Evolutionary conservation across 1,140 invertebrate species (phyloP), one percentile per base, ranked within the genome.

Genomic region (Amyelois transitella): DNA sequence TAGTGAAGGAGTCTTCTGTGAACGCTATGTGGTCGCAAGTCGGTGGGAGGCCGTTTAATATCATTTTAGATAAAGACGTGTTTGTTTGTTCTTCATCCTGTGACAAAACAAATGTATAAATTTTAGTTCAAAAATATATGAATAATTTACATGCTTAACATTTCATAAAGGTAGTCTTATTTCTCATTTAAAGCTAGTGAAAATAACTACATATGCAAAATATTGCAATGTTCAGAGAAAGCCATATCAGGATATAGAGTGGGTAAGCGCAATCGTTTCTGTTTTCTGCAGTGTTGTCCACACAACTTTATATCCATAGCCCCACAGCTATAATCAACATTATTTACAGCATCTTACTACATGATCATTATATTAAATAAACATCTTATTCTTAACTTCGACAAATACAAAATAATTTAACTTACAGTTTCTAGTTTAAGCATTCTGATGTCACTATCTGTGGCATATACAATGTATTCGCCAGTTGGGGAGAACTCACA

Each of bases 381-480:
- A 44, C n/a, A 7, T 44, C 43, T 6, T 44, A 18, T 18, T 19
- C 1, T 44, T 44, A 1, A 44, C 7, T 44, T 25, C 2, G 6
- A 28, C 0, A 4, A 12, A 28, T 3, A 17, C 6, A 17, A 51
- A 51, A 28, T 17, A 10, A 4, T 12, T 49, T 55, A n/a, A 81
- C 82, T 82, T 72, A 90, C 88, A 43, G 90, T 77, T 43, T 90
- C 89, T 60, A 95, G 91, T 63, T 91, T 90, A 68, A 93, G 94
- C 22, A 96, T 81, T 55, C 93, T 90, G 14, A 95, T 68, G 32
- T 91, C 85, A 43, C 75, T 88, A 20, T 91, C 84, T 0, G 94
- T 96, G 0, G 94, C 94, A 76, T 95, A 96, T 8, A 93, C 91
- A 19, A 97, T 90, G 73, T 91, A 91, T 51, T 91, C 90, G 1